A percentile compares a stretch with the other conserved stretches of the same genome.
Conservation (phyloP, 1,140 invertebrate species). For the Leptinotarsa defecta region DNA sequence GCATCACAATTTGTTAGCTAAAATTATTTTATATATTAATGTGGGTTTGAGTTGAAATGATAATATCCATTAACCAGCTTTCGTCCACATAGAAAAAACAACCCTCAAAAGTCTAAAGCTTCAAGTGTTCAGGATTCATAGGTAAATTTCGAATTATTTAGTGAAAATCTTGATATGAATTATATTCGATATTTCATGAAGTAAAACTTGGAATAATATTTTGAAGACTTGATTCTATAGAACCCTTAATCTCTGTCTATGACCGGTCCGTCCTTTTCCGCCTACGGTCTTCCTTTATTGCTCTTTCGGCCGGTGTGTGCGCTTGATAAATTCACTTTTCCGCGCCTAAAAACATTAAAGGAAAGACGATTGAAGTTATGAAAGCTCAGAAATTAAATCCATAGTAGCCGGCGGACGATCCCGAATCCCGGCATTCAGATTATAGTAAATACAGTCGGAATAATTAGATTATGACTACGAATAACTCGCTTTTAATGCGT, state of each 20-base stretch:
- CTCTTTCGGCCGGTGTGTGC: conserved; percentile 52
- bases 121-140: too few species aligned
- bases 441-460: conserved; percentile 55
- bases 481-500: conserved; percentile 56
- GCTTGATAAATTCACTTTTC: conserved; percentile 59
- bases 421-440: conserved; percentile 38
- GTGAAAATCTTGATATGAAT: too few species aligned
- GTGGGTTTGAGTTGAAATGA: too few species aligned
- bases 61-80: too few species aligned
- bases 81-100: too few species aligned
- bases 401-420: conserved; percentile 41
- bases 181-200: too few species aligned
- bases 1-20: too few species aligned
- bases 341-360: conserved; percentile 57
- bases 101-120: too few species aligned
- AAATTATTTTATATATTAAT: too few species aligned
- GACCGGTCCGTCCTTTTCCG: conserved; percentile 29
- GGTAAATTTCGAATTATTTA: too few species aligned
- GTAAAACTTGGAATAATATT: too few species aligned
- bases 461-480: conserved; percentile 56
- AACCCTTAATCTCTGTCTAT: conserved; percentile 25
- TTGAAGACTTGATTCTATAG: background rate
- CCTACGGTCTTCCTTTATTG: conserved; percentile 16
- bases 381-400: conserved; percentile 58
- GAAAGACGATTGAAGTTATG: conserved; percentile 58